Conservation (phyloP, 92 coral and sea anemone genomes). For the Isaurus tuberculatus region DNA sequence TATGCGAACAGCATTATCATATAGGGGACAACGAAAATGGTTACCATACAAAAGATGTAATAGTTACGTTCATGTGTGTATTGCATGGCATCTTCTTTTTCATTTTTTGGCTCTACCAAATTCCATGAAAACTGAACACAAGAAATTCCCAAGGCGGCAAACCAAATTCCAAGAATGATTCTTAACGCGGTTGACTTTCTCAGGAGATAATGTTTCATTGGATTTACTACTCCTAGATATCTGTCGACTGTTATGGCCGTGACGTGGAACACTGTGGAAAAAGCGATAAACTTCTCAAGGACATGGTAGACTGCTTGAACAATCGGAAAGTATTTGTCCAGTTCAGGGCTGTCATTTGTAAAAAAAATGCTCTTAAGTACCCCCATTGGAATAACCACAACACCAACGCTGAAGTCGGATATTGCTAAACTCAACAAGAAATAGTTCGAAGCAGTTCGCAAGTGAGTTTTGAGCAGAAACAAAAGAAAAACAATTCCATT, state of each 20-base stretch:
- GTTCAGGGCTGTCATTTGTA: not conserved
- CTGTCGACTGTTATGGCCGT: constrained; percentile 42
- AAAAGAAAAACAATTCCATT: constrained; percentile 18
- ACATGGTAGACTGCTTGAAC: constrained; percentile 35
- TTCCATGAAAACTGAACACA: constrained; percentile 40
- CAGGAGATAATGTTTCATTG: constrained; percentile 17
- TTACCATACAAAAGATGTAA: constrained; percentile 29
- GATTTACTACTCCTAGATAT: constrained; percentile 2
- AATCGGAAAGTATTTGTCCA: not conserved
- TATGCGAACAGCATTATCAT: constrained; percentile 31
- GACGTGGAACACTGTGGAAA: constrained; percentile 32
- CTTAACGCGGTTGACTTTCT: constrained; percentile 7
- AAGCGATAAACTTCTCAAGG: constrained; percentile 32
- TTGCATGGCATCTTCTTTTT: not conserved
- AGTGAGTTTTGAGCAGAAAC: constrained; percentile 14
- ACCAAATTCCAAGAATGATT: constrained; percentile 24
- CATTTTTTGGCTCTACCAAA: constrained; percentile 15
- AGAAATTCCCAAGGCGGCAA: constrained; percentile 3
- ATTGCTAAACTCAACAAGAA: constrained; percentile 36
- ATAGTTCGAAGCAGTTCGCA: constrained; percentile 36
- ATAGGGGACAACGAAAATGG: constrained; percentile 23
- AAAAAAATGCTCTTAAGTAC: not conserved
- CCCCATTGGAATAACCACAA: constrained; percentile 28
- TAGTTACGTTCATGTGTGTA: constrained; percentile 24
- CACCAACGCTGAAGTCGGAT: constrained; percentile 31